Conservation (phyloP, 1,140 invertebrate species). For the Spodoptera litura region DNA sequence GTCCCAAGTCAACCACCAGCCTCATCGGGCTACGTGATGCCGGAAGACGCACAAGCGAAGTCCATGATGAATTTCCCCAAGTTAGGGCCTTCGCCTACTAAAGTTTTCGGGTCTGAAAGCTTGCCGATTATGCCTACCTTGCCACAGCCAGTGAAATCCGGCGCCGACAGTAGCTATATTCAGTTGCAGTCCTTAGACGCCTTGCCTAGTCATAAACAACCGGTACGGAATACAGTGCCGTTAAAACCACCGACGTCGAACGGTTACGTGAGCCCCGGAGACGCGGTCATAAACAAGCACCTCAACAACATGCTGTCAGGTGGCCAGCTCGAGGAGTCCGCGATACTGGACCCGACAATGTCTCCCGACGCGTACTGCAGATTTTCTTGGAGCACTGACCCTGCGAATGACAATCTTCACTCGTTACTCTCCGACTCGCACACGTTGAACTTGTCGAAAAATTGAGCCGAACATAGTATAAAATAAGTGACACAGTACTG, state of each 20-base stretch:
- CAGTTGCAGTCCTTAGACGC: conserved; percentile 78
- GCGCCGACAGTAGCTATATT: conserved; percentile 75
- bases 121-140: conserved; percentile 80
- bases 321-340: conserved; percentile 74
- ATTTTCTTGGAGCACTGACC: conserved; percentile 82
- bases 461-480: conserved; percentile 66
- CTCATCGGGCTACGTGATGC: conserved; percentile 73
- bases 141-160: conserved; percentile 72
- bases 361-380: conserved; percentile 83
- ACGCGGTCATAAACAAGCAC: conserved; percentile 80
- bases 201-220: conserved; percentile 75
- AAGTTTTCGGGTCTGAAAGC: conserved; percentile 74
- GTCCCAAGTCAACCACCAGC: conserved; percentile 58
- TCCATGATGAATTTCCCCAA: conserved; percentile 70
- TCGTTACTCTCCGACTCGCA: conserved; percentile 74
- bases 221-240: conserved; percentile 67
- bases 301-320: conserved; percentile 74
- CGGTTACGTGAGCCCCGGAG: conserved; percentile 75
- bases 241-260: conserved; percentile 68
- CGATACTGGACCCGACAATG: conserved; percentile 74
- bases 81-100: conserved; percentile 62
- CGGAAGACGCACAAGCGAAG: conserved; percentile 69
- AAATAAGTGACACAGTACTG: conserved; percentile 69
- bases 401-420: conserved; percentile 80
- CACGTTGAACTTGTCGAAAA: conserved; percentile 68